phyloP scores from a whole-genome alignment of 2,888 invertebrate species.

The Cephus sareptanus region DNA sequence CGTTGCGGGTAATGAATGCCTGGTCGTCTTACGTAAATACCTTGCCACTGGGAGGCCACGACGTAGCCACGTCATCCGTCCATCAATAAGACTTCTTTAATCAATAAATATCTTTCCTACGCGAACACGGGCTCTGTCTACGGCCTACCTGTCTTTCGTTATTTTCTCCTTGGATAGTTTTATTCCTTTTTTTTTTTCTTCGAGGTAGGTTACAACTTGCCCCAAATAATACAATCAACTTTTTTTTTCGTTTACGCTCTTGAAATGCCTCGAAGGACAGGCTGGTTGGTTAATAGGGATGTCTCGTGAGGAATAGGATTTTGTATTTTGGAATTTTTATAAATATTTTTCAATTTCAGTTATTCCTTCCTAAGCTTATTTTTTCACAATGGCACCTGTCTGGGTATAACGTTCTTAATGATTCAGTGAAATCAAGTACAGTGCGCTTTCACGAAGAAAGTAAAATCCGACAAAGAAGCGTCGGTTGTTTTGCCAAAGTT shows the following conservation, averaged over 20 bases:
- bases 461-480: background rate
- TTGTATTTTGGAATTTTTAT: background rate
- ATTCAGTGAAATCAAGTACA: background rate
- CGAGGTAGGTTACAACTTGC: background rate
- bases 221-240: background rate
- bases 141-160: background rate
- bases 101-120: constrained; percentile 3
- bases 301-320: background rate
- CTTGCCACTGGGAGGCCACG: constrained; percentile 15
- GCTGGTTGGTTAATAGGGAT: background rate
- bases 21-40: constrained; percentile 4
- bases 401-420: background rate
- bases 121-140: background rate
- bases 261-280: background rate
- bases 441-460: background rate
- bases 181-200: background rate
- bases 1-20: background rate
- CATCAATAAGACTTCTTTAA: constrained; percentile 5
- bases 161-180: background rate
- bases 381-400: too few relatives aligned
- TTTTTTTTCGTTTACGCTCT: background rate
- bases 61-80: constrained; percentile 8
- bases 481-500: constrained; percentile 10
- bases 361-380: background rate
- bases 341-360: background rate